Evolutionary conservation across 2,888 invertebrate genomes (phyloP).

Genomic region (Lasius platythorax): DNA sequence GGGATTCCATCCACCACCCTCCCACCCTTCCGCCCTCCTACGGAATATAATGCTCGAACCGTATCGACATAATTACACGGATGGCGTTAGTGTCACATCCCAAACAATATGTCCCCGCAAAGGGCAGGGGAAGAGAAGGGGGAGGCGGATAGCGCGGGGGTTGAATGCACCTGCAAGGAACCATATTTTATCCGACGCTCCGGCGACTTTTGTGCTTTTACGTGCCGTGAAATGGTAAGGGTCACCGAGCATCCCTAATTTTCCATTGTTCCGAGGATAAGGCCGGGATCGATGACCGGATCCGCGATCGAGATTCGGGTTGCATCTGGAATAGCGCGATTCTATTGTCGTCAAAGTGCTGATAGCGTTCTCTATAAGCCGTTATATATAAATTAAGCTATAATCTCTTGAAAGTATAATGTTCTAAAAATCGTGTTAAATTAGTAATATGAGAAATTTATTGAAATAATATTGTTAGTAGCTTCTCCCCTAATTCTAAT

Average conservation of each 20-base stretch:
- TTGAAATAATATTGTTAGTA: too few relatives aligned
- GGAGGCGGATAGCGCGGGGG: constrained; percentile 57
- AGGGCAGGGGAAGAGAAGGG: constrained; percentile 14
- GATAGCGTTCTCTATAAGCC: neutral
- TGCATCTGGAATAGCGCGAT: constrained; percentile 25
- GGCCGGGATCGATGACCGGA: constrained; percentile 54
- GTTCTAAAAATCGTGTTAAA: neutral
- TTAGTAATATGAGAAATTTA: neutral
- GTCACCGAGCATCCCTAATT: constrained; percentile 73
- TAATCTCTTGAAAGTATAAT: neutral
- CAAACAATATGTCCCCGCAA: constrained; percentile 71
- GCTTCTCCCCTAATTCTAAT: too few relatives aligned
- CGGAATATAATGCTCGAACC: constrained; percentile 74
- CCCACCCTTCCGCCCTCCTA: constrained; percentile 54
- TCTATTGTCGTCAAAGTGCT: constrained; percentile 13
- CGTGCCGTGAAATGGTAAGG: constrained; percentile 70
- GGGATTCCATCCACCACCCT: constrained; percentile 30
- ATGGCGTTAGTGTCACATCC: constrained; percentile 79
- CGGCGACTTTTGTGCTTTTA: constrained; percentile 72
- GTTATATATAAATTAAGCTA: neutral
- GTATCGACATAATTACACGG: constrained; percentile 82
- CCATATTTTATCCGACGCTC: constrained; percentile 72
- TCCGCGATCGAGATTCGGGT: constrained; percentile 27
- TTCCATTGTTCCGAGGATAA: constrained; percentile 70
- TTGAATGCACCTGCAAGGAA: constrained; percentile 74